Evolutionary conservation across 2,113 vertebrate genomes (phyloP).

Genomic region (Promerops cafer): DNA sequence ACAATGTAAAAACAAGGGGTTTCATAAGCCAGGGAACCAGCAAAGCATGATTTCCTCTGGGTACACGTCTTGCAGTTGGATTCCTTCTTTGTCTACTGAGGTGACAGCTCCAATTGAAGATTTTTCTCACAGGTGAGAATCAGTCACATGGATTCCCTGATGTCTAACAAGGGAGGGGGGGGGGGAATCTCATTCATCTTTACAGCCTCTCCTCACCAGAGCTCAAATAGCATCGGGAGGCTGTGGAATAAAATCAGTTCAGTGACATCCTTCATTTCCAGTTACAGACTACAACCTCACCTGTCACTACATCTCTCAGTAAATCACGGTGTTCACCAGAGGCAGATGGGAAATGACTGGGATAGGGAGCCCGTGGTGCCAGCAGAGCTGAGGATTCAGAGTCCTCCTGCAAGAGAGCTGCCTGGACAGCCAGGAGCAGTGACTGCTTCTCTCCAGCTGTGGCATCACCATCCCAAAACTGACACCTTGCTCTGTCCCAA

Average conservation of each 20-base stretch:
- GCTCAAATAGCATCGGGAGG: background rate
- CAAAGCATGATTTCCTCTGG: constrained; percentile 29
- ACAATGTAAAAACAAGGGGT: background rate
- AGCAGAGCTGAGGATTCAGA: background rate
- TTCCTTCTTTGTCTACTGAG: background rate
- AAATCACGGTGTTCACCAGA: background rate
- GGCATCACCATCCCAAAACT: background rate
- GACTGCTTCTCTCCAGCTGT: background rate
- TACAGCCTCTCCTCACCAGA: background rate
- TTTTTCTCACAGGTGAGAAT: background rate
- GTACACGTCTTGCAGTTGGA: background rate
- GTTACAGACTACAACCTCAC: constrained; percentile 5
- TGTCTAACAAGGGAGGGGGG: background rate
- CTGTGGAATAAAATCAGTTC: background rate
- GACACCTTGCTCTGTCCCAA: background rate
- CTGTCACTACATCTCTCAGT: background rate
- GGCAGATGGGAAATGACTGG: background rate
- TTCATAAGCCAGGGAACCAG: background rate
- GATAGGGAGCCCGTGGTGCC: background rate
- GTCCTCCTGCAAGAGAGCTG: background rate
- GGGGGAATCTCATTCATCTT: background rate
- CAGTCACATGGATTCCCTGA: background rate
- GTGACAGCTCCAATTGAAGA: constrained; percentile 17
- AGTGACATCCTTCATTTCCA: constrained; percentile 15
- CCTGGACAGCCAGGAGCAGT: background rate